Conservation (phyloP, 2,888 invertebrate genomes). For the Megastigmus dorsalis region DNA sequence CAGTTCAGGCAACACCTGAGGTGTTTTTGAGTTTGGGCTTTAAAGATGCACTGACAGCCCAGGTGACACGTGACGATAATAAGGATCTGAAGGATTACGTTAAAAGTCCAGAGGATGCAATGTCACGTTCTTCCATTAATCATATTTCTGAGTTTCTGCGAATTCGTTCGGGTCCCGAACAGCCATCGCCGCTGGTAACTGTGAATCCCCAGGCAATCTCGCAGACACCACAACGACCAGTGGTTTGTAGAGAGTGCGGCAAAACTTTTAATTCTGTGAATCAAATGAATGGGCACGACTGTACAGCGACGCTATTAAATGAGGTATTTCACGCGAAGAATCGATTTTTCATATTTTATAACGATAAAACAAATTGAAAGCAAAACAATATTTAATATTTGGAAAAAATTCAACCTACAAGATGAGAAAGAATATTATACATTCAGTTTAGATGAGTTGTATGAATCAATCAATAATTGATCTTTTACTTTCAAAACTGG, state of each 20-base stretch:
- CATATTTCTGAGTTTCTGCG: constrained; percentile 72
- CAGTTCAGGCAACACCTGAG: constrained; percentile 69
- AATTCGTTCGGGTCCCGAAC: constrained; percentile 68
- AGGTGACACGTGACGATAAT: constrained; percentile 65
- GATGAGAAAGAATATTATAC: no score
- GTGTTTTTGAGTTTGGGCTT: constrained; percentile 71
- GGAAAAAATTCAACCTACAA: no score
- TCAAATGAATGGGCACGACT: constrained; percentile 68
- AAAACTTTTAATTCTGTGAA: constrained; percentile 67
- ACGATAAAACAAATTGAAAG: no score
- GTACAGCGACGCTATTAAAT: constrained; percentile 60
- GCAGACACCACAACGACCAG: constrained; percentile 61
- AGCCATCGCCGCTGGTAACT: constrained; percentile 65
- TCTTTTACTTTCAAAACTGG: no score
- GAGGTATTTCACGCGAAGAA: constrained; percentile 57
- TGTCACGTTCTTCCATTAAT: constrained; percentile 69
- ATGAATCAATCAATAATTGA: no score
- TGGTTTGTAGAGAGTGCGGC: constrained; percentile 71
- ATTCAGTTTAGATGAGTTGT: no score
- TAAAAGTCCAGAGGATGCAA: constrained; percentile 66
- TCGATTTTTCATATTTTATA: not conserved
- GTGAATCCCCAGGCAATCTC: constrained; percentile 70
- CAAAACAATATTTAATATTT: no score
- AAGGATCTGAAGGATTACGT: constrained; percentile 69
- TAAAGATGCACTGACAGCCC: constrained; percentile 65